Base-by-base conservation (phyloP, 2,888 invertebrate species). In the Xiphydria camelus region DNA sequence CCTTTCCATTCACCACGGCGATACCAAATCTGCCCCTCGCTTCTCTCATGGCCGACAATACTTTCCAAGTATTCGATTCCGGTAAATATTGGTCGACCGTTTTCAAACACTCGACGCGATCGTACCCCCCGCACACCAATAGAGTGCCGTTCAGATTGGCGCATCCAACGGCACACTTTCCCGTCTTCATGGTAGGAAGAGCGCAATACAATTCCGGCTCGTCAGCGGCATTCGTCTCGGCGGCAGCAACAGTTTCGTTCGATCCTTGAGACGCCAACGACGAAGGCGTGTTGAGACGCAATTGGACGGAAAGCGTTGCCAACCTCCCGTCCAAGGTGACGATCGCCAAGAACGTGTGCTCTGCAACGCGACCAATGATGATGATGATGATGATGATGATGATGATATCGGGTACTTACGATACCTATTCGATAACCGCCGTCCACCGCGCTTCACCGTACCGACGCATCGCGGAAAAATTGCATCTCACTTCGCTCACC, bases 51-150 rank as follows among this genome's bases (percentile, higher is more conserved):
- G 82, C 80, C 0, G 87, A 81, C 63, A 88, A 76, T 17, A 79
- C 69, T 29, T 77, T 70, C 92, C 93, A 93, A 40, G 76, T 77
- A 77, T 91, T 90, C 3, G 75, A 77, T 36, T 77, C 78, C 4
- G 89, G 85, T 64, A 85, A 81, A 78, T 89, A 93, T 32, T 83
- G 82, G 76, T 91, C 91, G 1, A 86, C 88, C 14, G 83, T 81
- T 55, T 83, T 83, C 59, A 93, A 78, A 69, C 91, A 92, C 70
- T 91, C 89, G 29, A 88, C 88, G 55, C 92, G 82, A 77, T 92
- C 91, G 77, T 93, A 92, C 5, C 89, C 88, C 64, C 87, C 92
- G 77, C 89, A 89, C 47, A 88, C 90, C 55, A 92, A 77, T 34
- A 93, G 80, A 37, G 83, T 83, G 33, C 84, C 84, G 56, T 83